A percentile compares a stretch with the other conserved stretches of the same genome.
Evolutionary conservation across 2,113 vertebrate genomes (phyloP).

Genomic region (Dicerorhinus sumatrensis): DNA sequence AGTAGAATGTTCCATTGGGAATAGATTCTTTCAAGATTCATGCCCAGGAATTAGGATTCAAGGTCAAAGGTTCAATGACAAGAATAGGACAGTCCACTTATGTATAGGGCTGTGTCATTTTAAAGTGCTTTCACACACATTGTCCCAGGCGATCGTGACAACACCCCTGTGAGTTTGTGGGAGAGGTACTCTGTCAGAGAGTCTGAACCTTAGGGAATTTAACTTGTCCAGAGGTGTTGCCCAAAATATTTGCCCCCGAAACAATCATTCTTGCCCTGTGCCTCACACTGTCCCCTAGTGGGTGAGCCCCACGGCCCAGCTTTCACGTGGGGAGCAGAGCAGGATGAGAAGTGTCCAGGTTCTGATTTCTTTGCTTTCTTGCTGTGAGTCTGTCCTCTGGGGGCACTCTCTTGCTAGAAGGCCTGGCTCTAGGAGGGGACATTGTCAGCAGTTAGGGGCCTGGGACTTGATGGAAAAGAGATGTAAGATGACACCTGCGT

Average conservation of each 20-base stretch:
- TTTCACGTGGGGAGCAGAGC: background rate
- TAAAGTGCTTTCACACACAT: background rate
- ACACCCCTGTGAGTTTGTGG: rapidly evolving
- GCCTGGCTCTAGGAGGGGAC: background rate
- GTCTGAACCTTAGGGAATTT: no score
- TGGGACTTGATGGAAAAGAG: background rate
- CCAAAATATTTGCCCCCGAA: background rate
- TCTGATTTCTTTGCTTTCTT: background rate
- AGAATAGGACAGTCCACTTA: background rate
- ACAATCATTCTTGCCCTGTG: background rate
- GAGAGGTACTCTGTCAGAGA: background rate
- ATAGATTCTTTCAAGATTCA: background rate
- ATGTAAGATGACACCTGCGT: no score
- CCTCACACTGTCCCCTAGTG: background rate
- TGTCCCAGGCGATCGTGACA: background rate
- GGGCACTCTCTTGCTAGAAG: background rate
- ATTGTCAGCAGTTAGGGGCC: background rate
- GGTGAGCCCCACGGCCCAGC: no score
- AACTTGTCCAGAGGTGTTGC: background rate
- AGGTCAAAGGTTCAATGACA: background rate
- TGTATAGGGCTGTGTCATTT: background rate
- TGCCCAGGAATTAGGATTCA: background rate
- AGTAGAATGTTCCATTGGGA: background rate
- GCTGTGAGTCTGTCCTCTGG: background rate
- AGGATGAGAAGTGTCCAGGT: background rate